Conservation (phyloP, 1,140 invertebrate genomes). For the Mercenaria mercenaria region DNA sequence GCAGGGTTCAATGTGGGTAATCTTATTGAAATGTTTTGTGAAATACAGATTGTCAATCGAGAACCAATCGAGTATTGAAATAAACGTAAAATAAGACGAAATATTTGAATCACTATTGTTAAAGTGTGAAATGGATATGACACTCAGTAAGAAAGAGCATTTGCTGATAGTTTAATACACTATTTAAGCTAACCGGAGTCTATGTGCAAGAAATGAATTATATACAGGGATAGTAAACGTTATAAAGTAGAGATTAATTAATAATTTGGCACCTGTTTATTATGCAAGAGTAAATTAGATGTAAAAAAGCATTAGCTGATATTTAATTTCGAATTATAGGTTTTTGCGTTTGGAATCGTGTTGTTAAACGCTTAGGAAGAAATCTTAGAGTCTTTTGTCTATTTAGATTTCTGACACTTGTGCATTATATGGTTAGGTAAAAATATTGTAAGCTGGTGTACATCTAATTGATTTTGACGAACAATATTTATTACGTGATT, state of each 20-base stretch:
- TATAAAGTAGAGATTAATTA: not conserved
- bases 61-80: constrained; percentile 43
- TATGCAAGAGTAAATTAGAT: constrained; percentile 20
- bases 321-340: constrained; percentile 29
- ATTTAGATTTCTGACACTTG: not conserved
- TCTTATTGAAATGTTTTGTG: constrained; percentile 14
- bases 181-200: constrained; percentile 11
- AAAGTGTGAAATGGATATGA: constrained; percentile 45
- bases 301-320: not conserved
- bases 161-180: constrained; percentile 4
- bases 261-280: not conserved
- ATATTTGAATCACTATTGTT: constrained; percentile 17
- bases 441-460: not conserved
- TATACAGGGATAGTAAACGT: not conserved
- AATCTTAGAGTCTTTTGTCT: not conserved
- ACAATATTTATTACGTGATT: not conserved
- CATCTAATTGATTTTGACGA: not conserved
- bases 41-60: constrained; percentile 33
- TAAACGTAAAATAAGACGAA: constrained; percentile 43
- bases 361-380: not conserved
- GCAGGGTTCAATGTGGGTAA: not conserved
- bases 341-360: not conserved
- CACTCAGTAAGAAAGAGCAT: not conserved
- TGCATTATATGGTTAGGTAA: not conserved
- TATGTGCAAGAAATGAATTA: constrained; percentile 33